Conservation (phyloP, 2,113 vertebrate genomes). For the Forbesichthys papilliferus region DNA sequence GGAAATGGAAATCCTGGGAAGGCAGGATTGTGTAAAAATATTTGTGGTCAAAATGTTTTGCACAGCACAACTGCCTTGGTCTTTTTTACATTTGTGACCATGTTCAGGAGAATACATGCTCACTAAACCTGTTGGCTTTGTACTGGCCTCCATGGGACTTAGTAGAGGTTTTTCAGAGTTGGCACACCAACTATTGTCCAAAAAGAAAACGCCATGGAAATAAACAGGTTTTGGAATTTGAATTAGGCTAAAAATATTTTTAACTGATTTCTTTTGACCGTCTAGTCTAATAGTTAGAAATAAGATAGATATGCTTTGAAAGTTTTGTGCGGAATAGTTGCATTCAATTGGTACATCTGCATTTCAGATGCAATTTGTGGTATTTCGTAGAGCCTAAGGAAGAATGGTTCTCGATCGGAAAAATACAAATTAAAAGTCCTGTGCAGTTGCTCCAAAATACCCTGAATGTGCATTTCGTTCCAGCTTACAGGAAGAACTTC, state of each 20-base stretch:
- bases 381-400: background rate
- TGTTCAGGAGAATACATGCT: background rate
- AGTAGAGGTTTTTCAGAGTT: too few relatives aligned
- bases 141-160: background rate
- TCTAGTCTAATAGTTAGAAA: background rate
- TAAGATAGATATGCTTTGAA: background rate
- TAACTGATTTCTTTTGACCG: background rate
- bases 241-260: background rate
- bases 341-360: background rate
- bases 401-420: background rate
- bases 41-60: conserved; percentile 6
- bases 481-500: conserved; percentile 57
- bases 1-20: conserved; percentile 4
- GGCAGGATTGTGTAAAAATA: background rate
- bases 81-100: background rate
- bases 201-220: too few relatives aligned
- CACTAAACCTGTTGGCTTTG: background rate
- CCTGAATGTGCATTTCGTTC: background rate
- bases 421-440: too few relatives aligned
- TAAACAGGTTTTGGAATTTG: too few relatives aligned
- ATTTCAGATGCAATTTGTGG: background rate
- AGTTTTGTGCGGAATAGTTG: background rate
- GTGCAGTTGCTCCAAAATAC: background rate
- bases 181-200: too few relatives aligned
- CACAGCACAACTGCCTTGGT: background rate